phyloP scores from a whole-genome alignment of 2,888 invertebrate genomes.

The Stegophylla sp. region DNA sequence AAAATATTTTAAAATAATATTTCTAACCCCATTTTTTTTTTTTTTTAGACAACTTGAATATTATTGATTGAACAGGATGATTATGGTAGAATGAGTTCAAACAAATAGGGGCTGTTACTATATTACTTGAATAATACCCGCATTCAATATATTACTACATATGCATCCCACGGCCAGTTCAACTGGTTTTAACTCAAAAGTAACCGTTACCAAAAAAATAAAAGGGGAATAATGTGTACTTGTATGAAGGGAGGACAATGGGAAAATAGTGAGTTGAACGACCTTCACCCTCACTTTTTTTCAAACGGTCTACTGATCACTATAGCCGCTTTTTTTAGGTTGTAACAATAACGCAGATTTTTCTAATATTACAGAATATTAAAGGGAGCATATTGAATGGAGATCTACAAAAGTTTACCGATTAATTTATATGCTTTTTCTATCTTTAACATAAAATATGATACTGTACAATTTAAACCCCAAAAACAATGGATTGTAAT shows the following conservation, averaged over 20 bases:
- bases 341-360: not conserved
- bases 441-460: too few relatives aligned
- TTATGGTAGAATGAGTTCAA: constrained; percentile 20
- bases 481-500: too few relatives aligned
- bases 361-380: not conserved
- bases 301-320: constrained; percentile 45
- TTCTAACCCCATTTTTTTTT: too few relatives aligned
- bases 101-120: constrained; percentile 28
- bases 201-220: constrained; percentile 36
- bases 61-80: constrained; percentile 42
- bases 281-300: constrained; percentile 55
- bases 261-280: constrained; percentile 51
- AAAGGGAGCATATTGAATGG: too few relatives aligned
- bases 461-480: too few relatives aligned
- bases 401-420: too few relatives aligned
- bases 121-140: constrained; percentile 47
- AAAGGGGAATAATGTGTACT: constrained; percentile 35
- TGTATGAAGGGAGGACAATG: constrained; percentile 7
- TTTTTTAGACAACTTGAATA: constrained; percentile 15
- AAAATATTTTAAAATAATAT: too few relatives aligned
- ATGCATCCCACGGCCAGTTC: constrained; percentile 17
- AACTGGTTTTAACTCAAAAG: constrained; percentile 53
- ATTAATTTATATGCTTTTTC: too few relatives aligned
- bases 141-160: constrained; percentile 12
- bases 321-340: constrained; percentile 8